These are phyloP conservation scores for Epicampocera succincta DNA, from an alignment of 2,888 invertebrate species.

Conservation along the genomic window DNA sequence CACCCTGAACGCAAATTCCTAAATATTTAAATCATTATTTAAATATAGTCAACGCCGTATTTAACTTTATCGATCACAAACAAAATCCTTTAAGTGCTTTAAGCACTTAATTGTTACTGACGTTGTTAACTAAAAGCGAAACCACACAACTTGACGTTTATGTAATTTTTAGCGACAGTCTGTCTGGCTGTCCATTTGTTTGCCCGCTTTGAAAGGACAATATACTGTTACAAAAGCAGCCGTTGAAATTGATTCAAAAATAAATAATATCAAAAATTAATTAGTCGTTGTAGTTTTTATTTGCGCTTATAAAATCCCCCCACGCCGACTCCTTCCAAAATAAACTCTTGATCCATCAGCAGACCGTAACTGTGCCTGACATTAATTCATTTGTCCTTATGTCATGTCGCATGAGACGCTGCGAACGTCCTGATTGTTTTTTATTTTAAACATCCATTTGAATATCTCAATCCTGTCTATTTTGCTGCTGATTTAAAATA, in stretches of 20 bases:
- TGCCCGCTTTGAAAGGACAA: too few relatives aligned
- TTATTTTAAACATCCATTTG: slow-evolving; percentile 21
- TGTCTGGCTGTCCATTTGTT: too few relatives aligned
- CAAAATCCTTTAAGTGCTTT: background rate
- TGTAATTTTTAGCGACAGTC: slow-evolving; percentile 4
- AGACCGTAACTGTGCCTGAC: background rate
- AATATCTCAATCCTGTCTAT: slow-evolving; percentile 10
- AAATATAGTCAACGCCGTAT: background rate
- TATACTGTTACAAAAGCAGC: background rate
- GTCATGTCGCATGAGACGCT: background rate
- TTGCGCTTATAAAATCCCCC: slow-evolving; percentile 25
- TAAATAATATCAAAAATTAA: slow-evolving; percentile 51
- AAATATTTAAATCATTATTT: background rate
- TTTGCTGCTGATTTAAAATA: slow-evolving; percentile 31
- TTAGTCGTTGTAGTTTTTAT: slow-evolving; percentile 58
- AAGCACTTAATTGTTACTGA: background rate
- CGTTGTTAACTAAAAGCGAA: background rate
- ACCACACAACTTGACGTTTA: background rate
- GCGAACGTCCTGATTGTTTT: background rate
- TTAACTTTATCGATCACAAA: background rate
- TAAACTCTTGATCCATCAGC: too few relatives aligned
- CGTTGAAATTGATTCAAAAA: background rate
- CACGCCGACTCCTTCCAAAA: too few relatives aligned
- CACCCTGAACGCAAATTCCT: background rate
- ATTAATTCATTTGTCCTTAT: background rate